Conservation (phyloP, 2,888 invertebrate genomes). For the Drosophila koepferae region DNA sequence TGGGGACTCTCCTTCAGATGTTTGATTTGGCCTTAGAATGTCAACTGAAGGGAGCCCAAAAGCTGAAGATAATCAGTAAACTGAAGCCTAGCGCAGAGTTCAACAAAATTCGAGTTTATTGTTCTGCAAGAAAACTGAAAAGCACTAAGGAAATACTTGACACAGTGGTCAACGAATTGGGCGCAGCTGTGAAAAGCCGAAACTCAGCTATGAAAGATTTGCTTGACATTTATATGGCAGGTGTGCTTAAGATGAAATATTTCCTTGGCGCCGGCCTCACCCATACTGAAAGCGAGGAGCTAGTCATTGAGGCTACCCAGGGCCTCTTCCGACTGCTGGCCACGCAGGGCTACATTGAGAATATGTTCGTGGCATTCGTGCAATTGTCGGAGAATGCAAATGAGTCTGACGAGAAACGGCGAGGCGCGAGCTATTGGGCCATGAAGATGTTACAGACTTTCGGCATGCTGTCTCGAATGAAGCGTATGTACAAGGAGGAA, state of each 20-base stretch:
- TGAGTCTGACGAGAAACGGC: slow-evolving; percentile 53
- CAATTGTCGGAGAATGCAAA: slow-evolving; percentile 77
- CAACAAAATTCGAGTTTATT: slow-evolving; percentile 66
- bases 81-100: slow-evolving; percentile 69
- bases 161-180: slow-evolving; percentile 56
- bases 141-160: slow-evolving; percentile 50
- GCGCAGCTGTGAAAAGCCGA: slow-evolving; percentile 61
- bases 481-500: slow-evolving; percentile 79
- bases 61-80: slow-evolving; percentile 70
- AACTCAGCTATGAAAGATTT: slow-evolving; percentile 68
- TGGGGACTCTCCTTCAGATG: slow-evolving; percentile 64
- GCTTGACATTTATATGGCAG: slow-evolving; percentile 68
- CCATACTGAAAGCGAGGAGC: slow-evolving; percentile 52
- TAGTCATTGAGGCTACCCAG: slow-evolving; percentile 72
- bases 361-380: slow-evolving; percentile 78
- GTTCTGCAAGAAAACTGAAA: slow-evolving; percentile 46
- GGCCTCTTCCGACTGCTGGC: slow-evolving; percentile 81
- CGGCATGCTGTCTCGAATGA: slow-evolving; percentile 79
- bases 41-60: slow-evolving; percentile 62
- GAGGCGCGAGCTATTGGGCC: slow-evolving; percentile 84
- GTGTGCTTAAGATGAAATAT: slow-evolving; percentile 79
- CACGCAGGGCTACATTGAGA: slow-evolving; percentile 79
- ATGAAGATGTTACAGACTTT: slow-evolving; percentile 79
- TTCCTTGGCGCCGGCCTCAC: slow-evolving; percentile 74
- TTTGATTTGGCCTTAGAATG: slow-evolving; percentile 81